Conservation (phyloP, 2,113 vertebrate genomes). For the Hoplias malabaricus region DNA sequence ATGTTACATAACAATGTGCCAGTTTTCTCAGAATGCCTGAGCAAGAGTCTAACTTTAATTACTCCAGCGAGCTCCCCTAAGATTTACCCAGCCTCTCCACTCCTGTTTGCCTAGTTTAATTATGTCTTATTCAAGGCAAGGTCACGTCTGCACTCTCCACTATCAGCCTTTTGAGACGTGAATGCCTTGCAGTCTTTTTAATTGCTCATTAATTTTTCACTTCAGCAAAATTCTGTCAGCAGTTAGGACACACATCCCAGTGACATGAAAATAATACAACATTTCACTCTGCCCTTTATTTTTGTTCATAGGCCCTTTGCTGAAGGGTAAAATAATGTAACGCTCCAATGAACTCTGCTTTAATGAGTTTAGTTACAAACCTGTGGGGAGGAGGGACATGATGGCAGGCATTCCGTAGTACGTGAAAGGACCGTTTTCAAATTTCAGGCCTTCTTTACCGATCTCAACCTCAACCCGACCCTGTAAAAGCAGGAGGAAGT, state of each 20-base stretch:
- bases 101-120: slow-evolving; percentile 20
- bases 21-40: slow-evolving; percentile 24
- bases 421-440: slow-evolving; percentile 96
- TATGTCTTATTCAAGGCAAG: slow-evolving; percentile 1
- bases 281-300: not conserved
- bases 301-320: not conserved
- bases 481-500: slow-evolving; percentile 63
- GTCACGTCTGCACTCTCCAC: not conserved
- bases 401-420: slow-evolving; percentile 94
- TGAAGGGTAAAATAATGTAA: not conserved
- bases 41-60: slow-evolving; percentile 23
- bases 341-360: not conserved
- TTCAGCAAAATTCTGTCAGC: not conserved
- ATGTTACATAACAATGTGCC: slow-evolving; percentile 16
- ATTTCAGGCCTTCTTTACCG: slow-evolving; percentile 90
- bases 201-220: slow-evolving; percentile 21
- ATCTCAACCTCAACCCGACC: slow-evolving; percentile 96
- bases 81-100: slow-evolving; percentile 19
- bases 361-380: slow-evolving; percentile 64
- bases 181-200: not conserved
- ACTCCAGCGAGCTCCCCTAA: slow-evolving; percentile 30
- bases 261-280: not conserved
- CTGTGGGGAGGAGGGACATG: slow-evolving; percentile 75
- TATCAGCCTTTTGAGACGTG: not conserved
- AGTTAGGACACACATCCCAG: not conserved